Base-by-base conservation (phyloP, 2,888 invertebrate genomes). In the Muschampia plurimacula region DNA sequence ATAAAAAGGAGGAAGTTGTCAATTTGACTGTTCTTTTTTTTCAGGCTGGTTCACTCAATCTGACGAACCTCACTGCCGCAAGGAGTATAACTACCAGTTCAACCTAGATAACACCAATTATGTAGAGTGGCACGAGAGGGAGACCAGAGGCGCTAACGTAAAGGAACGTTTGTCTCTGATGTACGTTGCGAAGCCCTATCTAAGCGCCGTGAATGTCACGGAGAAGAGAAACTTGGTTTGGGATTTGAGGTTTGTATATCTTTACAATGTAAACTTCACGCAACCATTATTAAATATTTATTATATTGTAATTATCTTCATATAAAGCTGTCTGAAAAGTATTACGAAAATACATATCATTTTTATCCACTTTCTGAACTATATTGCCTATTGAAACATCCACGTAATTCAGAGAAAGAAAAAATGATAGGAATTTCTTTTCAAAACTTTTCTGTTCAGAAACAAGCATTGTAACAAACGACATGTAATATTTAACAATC, bases 181-280 rank as follows among this genome's bases (percentile, higher is more conserved):
- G 77, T 98, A 97, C 86, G 96, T 97, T 72, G 96, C 96, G 68
- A 96, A 96, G 84, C 96, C 97, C 6, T 98, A 97, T 86, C 93
- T 97, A 78, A 96, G 97, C 68, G 97, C 97, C 64, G 95, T 98
- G 69, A 97, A 96, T 85, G 97, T 98, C 41, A 98, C 98, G 0
- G 98, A 98, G 86, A 96, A 98, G 82, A 96, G 98, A 80, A 98
- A 98, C 88, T 91, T 98, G 82, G 97, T 97, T 32, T 98, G 98
- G 94, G 97, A 97, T 83, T 96, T 97, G 86, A 96, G 94, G 95
- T 95, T 80, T 75, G 79, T 76, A 9, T 60, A 72, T 8, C 22
- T 44, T 39, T 22, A 13, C 66, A 57, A 22, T 22, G 22, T 22
- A 49, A 3, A 62, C 49, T 39, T 52, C 63, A 0, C 46, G 4